Evolutionary conservation across 1,140 invertebrate species (phyloP), one percentile per base, ranked within the genome.

Genomic region (Phthorimaea operculella): DNA sequence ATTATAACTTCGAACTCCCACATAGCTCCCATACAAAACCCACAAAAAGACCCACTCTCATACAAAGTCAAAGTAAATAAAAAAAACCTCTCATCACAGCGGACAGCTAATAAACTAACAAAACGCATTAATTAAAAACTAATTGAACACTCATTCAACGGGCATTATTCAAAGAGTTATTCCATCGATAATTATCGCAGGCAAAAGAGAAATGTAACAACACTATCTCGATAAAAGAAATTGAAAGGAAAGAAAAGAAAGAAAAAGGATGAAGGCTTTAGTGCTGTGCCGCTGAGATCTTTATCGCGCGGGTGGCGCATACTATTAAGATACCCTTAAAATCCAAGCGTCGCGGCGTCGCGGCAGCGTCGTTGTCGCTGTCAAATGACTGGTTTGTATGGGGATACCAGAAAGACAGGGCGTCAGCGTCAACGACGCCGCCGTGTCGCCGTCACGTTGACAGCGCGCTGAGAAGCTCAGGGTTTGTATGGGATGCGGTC

Each of bases 201-300:
- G 59, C 58, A 64, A 59, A 63, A 59, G 48, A 51, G 33, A 60
- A 55, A 55, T 47, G 60, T 58, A 61, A 65, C 62, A 60, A 51
- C 60, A 64, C 51, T 60, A 62, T 50, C 33, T 39, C 36, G 36
- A 39, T 39, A 39, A 39, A 39, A 39, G 36, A 39, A 39, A 12
- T 28, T 28, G 21, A 28, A 28, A 28, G 21, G 55, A 60, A 58
- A 61, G 50, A 54, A 54, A 54, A 54, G 52, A 47, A 33, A 4
- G 1, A 10, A 47, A 47, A 47, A 18, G 14, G 45, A 18, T 14
- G 3, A 9, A 14, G 36, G 47, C 54, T 51, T 39, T 60, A 66
- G 54, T 59, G 59, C 58, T 55, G 36, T n/a, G 36, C 36, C 36
- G 36, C 36, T n/a, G 57, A 47, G 62, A 62, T 60, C 47, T 10